These are phyloP conservation scores for Pogonus chalceus DNA, from an alignment of 1,140 invertebrate species.

Conservation along the genomic window DNA sequence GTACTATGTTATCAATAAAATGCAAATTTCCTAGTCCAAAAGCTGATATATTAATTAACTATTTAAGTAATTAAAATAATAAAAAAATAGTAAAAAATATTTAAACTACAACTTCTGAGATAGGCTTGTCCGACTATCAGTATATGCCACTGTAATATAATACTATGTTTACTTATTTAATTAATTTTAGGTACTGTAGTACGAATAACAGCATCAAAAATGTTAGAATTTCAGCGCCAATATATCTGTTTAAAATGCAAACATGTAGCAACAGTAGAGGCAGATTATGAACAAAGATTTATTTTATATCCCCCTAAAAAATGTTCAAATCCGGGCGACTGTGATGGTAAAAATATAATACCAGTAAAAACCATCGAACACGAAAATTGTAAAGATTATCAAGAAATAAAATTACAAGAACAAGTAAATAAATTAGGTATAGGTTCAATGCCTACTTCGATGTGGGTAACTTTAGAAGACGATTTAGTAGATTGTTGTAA, in stretches of 20 bases:
- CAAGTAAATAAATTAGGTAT: slow-evolving; percentile 59
- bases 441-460: slow-evolving; percentile 63
- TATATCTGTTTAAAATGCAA: slow-evolving; percentile 74
- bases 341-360: slow-evolving; percentile 43
- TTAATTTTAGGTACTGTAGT: slow-evolving; percentile 59
- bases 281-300: slow-evolving; percentile 57
- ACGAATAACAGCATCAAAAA: slow-evolving; percentile 60
- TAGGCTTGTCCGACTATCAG: too few species aligned
- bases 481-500: slow-evolving; percentile 81
- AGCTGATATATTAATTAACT: too few species aligned
- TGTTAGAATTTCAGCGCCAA: slow-evolving; percentile 63
- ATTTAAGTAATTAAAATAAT: too few species aligned
- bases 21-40: too few species aligned
- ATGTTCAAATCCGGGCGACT: slow-evolving; percentile 51
- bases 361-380: slow-evolving; percentile 43
- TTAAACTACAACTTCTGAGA: too few species aligned
- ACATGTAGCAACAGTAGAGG: slow-evolving; percentile 51
- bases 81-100: too few species aligned
- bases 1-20: too few species aligned
- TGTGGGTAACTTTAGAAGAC: slow-evolving; percentile 73
- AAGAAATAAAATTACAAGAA: slow-evolving; percentile 84
- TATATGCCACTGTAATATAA: too few species aligned
- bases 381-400: slow-evolving; percentile 73
- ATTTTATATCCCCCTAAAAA: slow-evolving; percentile 45
- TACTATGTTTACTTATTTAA: slow-evolving; percentile 25